Evolutionary conservation across 2,888 invertebrate species (phyloP).

Genomic region (Steinernema hermaphroditum): DNA sequence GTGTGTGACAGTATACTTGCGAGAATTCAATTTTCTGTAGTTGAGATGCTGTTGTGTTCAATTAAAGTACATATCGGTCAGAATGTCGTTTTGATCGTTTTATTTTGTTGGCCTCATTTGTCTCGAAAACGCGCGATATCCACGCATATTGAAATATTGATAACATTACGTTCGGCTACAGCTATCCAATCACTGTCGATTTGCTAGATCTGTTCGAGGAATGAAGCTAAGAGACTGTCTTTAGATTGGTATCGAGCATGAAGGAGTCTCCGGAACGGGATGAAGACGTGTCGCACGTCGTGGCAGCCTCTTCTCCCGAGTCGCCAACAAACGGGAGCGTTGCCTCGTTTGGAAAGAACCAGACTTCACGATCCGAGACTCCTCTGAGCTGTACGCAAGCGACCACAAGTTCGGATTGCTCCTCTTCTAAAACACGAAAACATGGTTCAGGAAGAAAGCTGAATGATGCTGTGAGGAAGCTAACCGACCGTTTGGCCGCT

Average conservation of each 20-base stretch:
- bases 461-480: conserved; percentile 48
- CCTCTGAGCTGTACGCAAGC: conserved; percentile 15
- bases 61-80: conserved; percentile 1
- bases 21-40: background rate
- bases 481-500: conserved; percentile 47
- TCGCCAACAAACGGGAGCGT: conserved; percentile 19
- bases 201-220: too few relatives aligned
- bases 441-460: conserved; percentile 26
- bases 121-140: background rate
- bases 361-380: conserved; percentile 23
- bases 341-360: conserved; percentile 20
- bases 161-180: too few relatives aligned
- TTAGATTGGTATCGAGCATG: background rate
- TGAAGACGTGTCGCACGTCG: conserved; percentile 18
- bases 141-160: background rate
- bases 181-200: too few relatives aligned
- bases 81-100: background rate
- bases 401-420: conserved; percentile 25
- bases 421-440: conserved; percentile 27
- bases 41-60: background rate
- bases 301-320: conserved; percentile 18
- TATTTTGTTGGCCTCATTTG: conserved; percentile 9
- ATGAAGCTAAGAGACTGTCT: background rate
- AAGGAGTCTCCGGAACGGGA: conserved; percentile 22
- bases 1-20: background rate